Evolutionary conservation across 2,888 invertebrate genomes (phyloP).

Genomic region (Linyphia triangularis): DNA sequence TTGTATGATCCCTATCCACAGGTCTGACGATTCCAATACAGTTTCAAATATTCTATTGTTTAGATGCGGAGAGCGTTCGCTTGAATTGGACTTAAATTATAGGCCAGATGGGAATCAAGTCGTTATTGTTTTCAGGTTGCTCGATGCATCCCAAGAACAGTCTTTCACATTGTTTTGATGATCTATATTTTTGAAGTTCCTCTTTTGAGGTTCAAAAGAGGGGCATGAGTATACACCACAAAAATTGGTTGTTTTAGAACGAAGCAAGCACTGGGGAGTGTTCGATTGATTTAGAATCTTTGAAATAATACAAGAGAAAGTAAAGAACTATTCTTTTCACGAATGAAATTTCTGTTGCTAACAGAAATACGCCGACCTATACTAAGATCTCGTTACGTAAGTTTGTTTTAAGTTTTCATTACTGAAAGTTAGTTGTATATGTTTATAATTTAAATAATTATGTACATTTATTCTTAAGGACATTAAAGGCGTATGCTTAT

Average conservation of each 20-base stretch:
- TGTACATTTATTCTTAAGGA: too few species aligned
- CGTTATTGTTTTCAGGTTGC: constrained; percentile 35
- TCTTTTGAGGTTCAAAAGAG: not conserved
- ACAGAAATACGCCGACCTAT: too few species aligned
- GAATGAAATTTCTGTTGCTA: not conserved
- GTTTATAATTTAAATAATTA: too few species aligned
- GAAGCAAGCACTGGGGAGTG: not conserved
- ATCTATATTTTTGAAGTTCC: not conserved
- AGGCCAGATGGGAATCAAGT: constrained; percentile 19
- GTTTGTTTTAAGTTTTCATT: too few species aligned
- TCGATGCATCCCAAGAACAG: not conserved
- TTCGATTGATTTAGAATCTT: not conserved
- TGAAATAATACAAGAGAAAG: not conserved
- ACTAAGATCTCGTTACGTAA: too few species aligned
- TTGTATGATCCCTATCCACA: not conserved
- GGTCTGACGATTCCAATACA: not conserved
- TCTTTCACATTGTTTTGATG: not conserved
- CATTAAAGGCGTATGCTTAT: too few species aligned
- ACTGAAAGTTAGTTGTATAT: too few species aligned
- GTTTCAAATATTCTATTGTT: not conserved
- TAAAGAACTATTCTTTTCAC: too few species aligned
- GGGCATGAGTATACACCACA: not conserved
- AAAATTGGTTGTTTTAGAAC: not conserved
- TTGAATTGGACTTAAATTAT: constrained; percentile 6
- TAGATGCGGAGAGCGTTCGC: not conserved